Conservation (phyloP, 2,797 vertebrate species). For the Poecilia gillii region DNA sequence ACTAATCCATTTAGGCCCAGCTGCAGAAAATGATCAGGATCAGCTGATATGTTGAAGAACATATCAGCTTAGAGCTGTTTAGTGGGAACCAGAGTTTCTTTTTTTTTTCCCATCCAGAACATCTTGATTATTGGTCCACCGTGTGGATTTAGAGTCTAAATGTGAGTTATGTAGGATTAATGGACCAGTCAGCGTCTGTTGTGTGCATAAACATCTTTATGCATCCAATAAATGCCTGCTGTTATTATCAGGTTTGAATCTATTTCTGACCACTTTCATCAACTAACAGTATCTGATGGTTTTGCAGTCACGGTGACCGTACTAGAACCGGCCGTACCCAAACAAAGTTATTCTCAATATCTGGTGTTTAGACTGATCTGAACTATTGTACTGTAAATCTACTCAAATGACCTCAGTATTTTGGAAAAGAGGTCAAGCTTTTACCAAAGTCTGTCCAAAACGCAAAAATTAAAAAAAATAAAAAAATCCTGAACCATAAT, state of each 20-base stretch:
- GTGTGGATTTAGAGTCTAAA: not conserved
- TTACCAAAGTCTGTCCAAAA: constrained; percentile 38
- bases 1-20: constrained; percentile 41
- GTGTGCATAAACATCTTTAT: constrained; percentile 32
- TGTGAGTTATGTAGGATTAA: constrained; percentile 9
- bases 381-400: constrained; percentile 33
- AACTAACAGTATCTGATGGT: constrained; percentile 16
- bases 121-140: not conserved
- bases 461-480: constrained; percentile 15
- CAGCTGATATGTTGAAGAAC: constrained; percentile 25
- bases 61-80: constrained; percentile 7
- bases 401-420: constrained; percentile 16
- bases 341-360: constrained; percentile 39
- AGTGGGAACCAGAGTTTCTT: constrained; percentile 4
- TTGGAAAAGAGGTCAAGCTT: constrained; percentile 32
- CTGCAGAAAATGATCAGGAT: constrained; percentile 49
- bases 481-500: constrained; percentile 26
- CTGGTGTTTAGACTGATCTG: constrained; percentile 18
- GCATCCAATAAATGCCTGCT: constrained; percentile 48
- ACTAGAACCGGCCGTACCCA: constrained; percentile 39
- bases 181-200: constrained; percentile 26
- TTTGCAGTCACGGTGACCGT: constrained; percentile 7
- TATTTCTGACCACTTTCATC: not conserved
- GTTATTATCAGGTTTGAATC: constrained; percentile 57
- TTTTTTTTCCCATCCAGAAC: not conserved